Percentiles rank a stretch among this genome's conserved stretches.
Evolutionary conservation across 2,113 vertebrate species (phyloP).

Genomic region (Anolis sagrei): DNA sequence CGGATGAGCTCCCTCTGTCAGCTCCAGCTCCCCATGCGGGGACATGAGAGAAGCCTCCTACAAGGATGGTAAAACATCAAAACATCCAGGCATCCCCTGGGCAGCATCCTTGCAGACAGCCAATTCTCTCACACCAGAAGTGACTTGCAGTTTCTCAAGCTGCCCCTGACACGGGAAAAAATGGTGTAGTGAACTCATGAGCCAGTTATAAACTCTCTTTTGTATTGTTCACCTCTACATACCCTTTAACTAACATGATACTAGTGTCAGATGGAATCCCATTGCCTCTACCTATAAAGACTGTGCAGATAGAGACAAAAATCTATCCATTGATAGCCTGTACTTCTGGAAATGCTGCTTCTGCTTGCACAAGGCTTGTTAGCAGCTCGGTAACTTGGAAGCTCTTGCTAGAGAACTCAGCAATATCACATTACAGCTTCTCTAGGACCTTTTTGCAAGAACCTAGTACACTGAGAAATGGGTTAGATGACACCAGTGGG

Average conservation of each 20-base stretch:
- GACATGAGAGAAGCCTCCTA: no score
- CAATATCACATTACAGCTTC: slow-evolving; percentile 29
- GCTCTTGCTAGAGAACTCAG: slow-evolving; percentile 23
- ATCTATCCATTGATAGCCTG: background rate
- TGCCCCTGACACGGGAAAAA: no score
- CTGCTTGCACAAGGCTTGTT: slow-evolving; percentile 4
- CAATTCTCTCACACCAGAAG: no score
- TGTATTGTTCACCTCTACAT: background rate
- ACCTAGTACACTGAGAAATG: slow-evolving; percentile 57
- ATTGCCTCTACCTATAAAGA: background rate
- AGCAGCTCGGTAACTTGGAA: slow-evolving; percentile 5
- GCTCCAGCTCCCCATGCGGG: no score
- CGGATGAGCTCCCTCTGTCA: no score
- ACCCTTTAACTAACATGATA: background rate
- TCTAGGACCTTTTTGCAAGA: slow-evolving; percentile 19
- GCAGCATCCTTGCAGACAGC: no score
- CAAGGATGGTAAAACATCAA: no score
- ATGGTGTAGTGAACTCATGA: no score
- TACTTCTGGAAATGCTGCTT: no score
- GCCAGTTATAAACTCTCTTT: background rate
- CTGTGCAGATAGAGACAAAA: background rate
- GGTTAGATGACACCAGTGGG: slow-evolving; percentile 32
- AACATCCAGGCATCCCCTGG: no score
- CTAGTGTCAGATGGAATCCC: background rate
- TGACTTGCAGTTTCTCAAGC: no score